A percentile compares a stretch with the other conserved stretches of the same genome.
phyloP scores from a whole-genome alignment of 92 coral and sea anemone genomes.

The Actinostola sp. region DNA sequence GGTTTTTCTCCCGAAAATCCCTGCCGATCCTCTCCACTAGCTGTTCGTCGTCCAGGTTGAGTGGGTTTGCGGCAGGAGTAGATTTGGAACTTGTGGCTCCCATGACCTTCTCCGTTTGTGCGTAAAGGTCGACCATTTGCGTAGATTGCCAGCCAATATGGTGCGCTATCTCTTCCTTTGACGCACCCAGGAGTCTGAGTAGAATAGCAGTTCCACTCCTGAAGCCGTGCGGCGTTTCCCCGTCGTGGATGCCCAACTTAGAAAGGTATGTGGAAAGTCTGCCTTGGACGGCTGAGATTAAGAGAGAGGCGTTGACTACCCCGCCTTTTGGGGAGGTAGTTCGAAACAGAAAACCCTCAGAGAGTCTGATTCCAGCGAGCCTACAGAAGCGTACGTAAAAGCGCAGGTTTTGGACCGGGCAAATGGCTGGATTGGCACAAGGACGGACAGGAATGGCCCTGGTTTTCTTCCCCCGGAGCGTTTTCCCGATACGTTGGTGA shows the following conservation, averaged over 20 bases:
- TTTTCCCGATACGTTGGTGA: constrained; percentile 60
- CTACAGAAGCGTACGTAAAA: constrained; percentile 31
- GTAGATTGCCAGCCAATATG: no score
- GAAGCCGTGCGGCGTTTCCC: constrained; percentile 52
- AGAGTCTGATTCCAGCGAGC: constrained; percentile 28
- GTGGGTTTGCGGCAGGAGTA: constrained; percentile 2
- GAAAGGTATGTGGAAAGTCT: constrained; percentile 39
- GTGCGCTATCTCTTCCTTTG: no score
- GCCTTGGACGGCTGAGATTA: constrained; percentile 46
- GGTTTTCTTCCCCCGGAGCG: constrained; percentile 37
- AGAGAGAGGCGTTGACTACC: constrained; percentile 30
- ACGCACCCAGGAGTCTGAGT: constrained; percentile 48
- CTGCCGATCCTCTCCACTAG: neutral
- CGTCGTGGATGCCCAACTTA: constrained; percentile 29
- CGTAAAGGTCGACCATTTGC: no score
- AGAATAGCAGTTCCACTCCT: constrained; percentile 55
- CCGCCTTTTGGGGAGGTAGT: constrained; percentile 28
- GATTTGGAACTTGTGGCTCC: neutral
- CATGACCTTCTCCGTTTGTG: constrained; percentile 5
- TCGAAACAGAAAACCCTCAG: constrained; percentile 44
- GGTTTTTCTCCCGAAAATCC: constrained; percentile 17
- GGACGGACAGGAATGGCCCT: constrained; percentile 42
- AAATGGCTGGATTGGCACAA: constrained; percentile 52
- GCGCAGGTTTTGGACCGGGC: constrained; percentile 53
- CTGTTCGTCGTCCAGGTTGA: neutral